Evolutionary conservation across 2,113 vertebrate genomes (phyloP).

Genomic region (Lagopus muta): DNA sequence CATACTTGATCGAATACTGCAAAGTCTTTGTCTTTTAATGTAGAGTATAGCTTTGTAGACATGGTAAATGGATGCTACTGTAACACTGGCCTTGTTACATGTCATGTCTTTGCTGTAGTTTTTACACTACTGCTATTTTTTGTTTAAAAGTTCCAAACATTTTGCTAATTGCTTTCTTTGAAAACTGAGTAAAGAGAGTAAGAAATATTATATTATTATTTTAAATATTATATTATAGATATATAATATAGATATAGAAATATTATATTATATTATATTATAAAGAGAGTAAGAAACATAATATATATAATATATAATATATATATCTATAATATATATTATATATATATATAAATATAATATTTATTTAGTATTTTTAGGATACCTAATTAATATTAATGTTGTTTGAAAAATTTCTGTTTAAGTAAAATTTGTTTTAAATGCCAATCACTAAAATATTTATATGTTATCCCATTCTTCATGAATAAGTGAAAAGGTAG

Average conservation of each 20-base stretch:
- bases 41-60: not conserved
- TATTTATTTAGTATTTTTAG: not conserved
- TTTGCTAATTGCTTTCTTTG: not conserved
- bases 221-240: too few species aligned
- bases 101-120: not conserved
- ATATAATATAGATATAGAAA: too few species aligned
- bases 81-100: not conserved
- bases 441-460: not conserved
- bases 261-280: too few species aligned
- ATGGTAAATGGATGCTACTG: not conserved
- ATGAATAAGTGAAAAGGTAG: not conserved
- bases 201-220: not conserved
- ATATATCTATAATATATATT: too few species aligned
- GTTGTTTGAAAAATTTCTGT: not conserved
- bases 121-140: not conserved
- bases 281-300: not conserved
- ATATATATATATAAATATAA: too few species aligned
- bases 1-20: not conserved
- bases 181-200: not conserved
- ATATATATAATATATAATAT: not conserved
- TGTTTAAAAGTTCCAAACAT: not conserved
- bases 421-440: not conserved
- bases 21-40: not conserved
- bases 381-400: not conserved
- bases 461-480: not conserved